phyloP scores from a whole-genome alignment of 2,797 vertebrate genomes.

The Fringilla coelebs region DNA sequence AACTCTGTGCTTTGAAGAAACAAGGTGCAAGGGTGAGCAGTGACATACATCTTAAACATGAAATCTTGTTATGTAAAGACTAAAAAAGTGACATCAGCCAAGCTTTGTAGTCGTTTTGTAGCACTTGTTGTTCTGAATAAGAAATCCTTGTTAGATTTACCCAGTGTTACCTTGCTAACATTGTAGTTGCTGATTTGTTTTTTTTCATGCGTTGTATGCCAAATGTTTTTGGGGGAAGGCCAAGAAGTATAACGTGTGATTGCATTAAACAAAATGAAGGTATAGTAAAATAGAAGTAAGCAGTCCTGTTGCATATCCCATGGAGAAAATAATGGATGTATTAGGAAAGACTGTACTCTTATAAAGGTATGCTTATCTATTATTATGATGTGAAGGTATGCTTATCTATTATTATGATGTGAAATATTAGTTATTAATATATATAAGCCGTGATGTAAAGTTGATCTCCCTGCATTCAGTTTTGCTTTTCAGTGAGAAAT shows the following conservation, averaged over 20 bases:
- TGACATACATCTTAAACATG: conserved; percentile 26
- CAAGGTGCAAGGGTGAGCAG: conserved; percentile 57
- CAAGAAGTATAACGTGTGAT: neutral
- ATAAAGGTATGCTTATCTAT: neutral
- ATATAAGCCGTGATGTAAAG: neutral
- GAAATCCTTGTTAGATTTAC: conserved; percentile 19
- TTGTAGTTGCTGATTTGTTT: neutral
- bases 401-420: neutral
- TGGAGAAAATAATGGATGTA: neutral
- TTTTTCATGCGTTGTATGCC: neutral
- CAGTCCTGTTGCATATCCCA: neutral
- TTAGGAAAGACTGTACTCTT: conserved; percentile 25
- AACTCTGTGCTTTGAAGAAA: conserved; percentile 54
- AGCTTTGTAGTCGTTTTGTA: conserved; percentile 9
- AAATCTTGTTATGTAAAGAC: conserved; percentile 17
- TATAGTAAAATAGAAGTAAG: neutral
- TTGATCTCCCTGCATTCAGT: neutral
- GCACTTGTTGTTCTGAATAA: neutral
- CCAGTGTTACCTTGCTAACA: neutral
- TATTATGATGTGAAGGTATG: neutral
- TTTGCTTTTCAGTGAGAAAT: neutral
- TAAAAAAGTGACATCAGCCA: conserved; percentile 1
- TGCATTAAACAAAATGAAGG: neutral
- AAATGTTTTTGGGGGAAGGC: neutral
- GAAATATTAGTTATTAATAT: neutral